These are phyloP conservation scores for Syndactyla subalaris DNA, from an alignment of 2,797 vertebrate genomes.

Conservation along the genomic window DNA sequence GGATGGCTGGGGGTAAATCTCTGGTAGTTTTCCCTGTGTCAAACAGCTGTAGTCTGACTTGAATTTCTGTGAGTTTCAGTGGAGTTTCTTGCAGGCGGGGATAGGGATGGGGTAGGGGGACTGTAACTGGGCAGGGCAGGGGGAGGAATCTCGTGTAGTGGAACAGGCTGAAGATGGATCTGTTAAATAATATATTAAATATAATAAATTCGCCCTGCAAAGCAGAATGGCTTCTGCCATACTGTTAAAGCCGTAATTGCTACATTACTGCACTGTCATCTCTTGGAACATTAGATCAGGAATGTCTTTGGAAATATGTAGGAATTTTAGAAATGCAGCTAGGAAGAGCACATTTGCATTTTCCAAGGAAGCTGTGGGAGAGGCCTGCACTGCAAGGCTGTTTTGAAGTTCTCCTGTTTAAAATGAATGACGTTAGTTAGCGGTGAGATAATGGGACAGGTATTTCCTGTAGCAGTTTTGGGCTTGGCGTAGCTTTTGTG, in stretches of 20 bases:
- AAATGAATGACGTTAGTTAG: slow-evolving; percentile 48
- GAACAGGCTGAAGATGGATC: background rate
- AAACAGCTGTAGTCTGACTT: background rate
- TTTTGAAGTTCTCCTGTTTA: slow-evolving; percentile 29
- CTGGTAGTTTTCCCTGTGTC: background rate
- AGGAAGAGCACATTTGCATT: slow-evolving; percentile 39
- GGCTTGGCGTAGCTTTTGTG: background rate
- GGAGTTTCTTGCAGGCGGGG: background rate
- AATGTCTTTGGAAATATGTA: slow-evolving; percentile 22
- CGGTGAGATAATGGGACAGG: background rate
- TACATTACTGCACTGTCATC: slow-evolving; percentile 50
- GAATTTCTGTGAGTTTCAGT: background rate
- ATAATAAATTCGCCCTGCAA: background rate
- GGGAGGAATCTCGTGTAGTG: background rate
- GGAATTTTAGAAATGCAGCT: slow-evolving; percentile 49
- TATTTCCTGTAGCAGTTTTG: background rate
- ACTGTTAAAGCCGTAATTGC: background rate
- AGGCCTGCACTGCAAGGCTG: background rate
- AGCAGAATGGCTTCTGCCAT: background rate
- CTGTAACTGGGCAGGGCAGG: background rate
- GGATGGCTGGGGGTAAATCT: background rate
- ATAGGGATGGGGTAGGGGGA: background rate
- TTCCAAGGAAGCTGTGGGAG: slow-evolving; percentile 8
- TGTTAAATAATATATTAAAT: slow-evolving; percentile 28
- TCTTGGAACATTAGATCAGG: slow-evolving; percentile 5